Conservation (phyloP, 2,113 vertebrate genomes). For the Myrmophylax atrothorax region DNA sequence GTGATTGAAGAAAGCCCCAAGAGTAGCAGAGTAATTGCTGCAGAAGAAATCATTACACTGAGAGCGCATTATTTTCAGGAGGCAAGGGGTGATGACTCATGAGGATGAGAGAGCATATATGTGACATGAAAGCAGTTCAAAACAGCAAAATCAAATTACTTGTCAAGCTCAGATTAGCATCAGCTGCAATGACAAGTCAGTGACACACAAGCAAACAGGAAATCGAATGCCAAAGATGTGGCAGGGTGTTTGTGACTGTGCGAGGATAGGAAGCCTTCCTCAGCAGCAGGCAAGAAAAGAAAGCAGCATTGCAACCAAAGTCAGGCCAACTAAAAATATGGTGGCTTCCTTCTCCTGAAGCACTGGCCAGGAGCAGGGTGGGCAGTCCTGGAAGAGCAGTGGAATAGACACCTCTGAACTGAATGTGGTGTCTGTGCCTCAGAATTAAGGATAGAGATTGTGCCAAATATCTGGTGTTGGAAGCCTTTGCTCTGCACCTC, state of each 20-base stretch:
- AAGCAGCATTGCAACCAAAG: neutral
- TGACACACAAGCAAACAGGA: neutral
- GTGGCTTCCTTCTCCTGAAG: neutral
- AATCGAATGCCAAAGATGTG: neutral
- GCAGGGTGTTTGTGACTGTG: neutral
- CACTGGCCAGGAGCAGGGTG: neutral
- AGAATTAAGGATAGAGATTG: neutral
- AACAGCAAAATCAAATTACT: constrained; percentile 10
- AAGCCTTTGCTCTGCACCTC: accelerated
- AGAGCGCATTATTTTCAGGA: neutral
- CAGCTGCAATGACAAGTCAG: neutral
- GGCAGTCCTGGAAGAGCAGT: neutral
- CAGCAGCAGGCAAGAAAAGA: neutral
- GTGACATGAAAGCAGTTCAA: constrained; percentile 21
- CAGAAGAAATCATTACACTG: neutral
- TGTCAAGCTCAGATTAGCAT: neutral
- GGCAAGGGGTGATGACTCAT: neutral
- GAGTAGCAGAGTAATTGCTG: neutral
- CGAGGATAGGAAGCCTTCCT: neutral
- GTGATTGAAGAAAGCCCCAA: neutral
- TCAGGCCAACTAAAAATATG: neutral
- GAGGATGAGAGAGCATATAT: constrained; percentile 8
- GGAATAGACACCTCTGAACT: neutral
- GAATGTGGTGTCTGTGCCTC: neutral
- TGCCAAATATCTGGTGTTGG: neutral